Conservation (phyloP, 2,888 invertebrate species). For the Leucophora obtusa region DNA sequence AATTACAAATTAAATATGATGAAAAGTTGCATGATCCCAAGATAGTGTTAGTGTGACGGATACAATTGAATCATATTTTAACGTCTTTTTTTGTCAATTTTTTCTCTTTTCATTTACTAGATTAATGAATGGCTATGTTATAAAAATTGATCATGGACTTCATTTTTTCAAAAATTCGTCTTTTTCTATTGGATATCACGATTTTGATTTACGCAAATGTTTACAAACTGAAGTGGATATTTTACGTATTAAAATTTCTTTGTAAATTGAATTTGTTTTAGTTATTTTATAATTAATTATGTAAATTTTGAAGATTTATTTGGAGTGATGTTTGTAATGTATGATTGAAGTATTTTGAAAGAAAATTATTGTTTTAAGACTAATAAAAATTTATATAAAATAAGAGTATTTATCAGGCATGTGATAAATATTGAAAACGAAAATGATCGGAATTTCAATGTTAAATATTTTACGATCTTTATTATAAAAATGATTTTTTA, state of each 20-base stretch:
- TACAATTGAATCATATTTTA: not conserved
- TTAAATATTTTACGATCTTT: too few species aligned
- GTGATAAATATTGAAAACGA: too few species aligned
- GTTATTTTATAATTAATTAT: too few species aligned
- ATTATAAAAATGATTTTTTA: too few species aligned
- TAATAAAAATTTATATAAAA: too few species aligned
- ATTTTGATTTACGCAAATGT: constrained; percentile 89
- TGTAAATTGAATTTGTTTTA: not conserved
- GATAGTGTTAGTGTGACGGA: constrained; percentile 84
- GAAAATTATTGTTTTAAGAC: too few species aligned
- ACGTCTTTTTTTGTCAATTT: not conserved
- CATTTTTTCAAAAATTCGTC: constrained; percentile 91
- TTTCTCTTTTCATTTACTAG: constrained; percentile 69
- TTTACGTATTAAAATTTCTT: constrained; percentile 76
- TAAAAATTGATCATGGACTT: constrained; percentile 94
- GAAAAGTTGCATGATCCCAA: constrained; percentile 92
- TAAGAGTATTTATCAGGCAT: too few species aligned
- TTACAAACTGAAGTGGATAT: constrained; percentile 92
- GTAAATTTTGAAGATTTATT: too few species aligned
- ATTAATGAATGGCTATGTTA: constrained; percentile 88
- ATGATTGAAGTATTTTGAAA: too few species aligned
- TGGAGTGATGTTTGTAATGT: too few species aligned
- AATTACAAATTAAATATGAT: constrained; percentile 75
- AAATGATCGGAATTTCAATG: too few species aligned
- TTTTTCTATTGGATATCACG: constrained; percentile 85